Percentiles rank a stretch among this genome's conserved stretches.
phyloP scores from a whole-genome alignment of 2,113 vertebrate genomes.

The Dipodomys spectabilis region DNA sequence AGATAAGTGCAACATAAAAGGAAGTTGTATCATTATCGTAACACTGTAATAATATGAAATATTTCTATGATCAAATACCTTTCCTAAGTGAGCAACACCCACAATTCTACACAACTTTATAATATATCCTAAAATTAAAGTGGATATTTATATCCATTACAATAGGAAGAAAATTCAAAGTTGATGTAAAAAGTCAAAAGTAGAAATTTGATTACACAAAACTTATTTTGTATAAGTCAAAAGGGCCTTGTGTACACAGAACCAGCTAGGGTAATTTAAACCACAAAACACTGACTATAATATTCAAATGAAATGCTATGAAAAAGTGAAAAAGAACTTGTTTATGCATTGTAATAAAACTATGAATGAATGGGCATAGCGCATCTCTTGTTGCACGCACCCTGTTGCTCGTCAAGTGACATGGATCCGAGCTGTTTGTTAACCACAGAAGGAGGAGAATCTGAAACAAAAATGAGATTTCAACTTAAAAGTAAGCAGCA shows the following conservation, averaged over 20 bases:
- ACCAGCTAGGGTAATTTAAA: constrained; percentile 71
- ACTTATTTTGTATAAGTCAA: constrained; percentile 33
- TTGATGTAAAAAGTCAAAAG: background rate
- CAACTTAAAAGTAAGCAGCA: constrained; percentile 91
- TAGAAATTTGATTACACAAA: constrained; percentile 19
- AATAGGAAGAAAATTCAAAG: constrained; percentile 13
- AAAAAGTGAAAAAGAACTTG: constrained; percentile 71
- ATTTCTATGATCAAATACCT: background rate
- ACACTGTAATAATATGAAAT: background rate
- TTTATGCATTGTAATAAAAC: constrained; percentile 79
- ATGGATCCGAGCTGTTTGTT: constrained; percentile 99
- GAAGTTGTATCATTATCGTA: background rate
- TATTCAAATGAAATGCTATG: constrained; percentile 77
- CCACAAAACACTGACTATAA: constrained; percentile 74
- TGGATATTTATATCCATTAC: background rate
- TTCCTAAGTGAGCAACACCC: background rate
- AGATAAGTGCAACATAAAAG: constrained; percentile 1
- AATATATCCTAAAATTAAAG: background rate
- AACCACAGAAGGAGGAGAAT: constrained; percentile 98
- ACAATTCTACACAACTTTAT: constrained; percentile 43
- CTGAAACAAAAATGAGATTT: constrained; percentile 97
- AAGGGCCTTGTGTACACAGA: constrained; percentile 9
- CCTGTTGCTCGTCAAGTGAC: constrained; percentile 98
- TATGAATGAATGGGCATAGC: constrained; percentile 85
- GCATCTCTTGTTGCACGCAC: constrained; percentile 91